Percentiles rank a stretch among this genome's conserved stretches.
Evolutionary conservation across 53 echinoderm and acorn worm species (phyloP).

Genomic region (Henricia sp.): DNA sequence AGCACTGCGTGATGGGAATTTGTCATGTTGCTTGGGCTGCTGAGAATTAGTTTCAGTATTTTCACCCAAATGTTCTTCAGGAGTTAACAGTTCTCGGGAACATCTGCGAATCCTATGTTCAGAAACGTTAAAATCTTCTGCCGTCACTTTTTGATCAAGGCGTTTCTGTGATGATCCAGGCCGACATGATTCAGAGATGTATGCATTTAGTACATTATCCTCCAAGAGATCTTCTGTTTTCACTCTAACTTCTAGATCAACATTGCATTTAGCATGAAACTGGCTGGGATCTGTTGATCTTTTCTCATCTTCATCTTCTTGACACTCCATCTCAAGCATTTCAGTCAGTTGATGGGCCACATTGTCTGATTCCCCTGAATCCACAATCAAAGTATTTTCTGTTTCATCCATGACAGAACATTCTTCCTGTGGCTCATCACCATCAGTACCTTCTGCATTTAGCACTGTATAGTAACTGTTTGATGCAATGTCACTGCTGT

Average conservation of each 20-base stretch:
- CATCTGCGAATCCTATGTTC: neutral
- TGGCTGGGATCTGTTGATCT: constrained; percentile 3
- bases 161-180: neutral
- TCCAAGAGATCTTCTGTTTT: constrained; percentile 32
- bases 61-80: neutral
- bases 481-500: neutral
- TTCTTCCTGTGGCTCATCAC: constrained; percentile 14
- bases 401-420: constrained; percentile 11
- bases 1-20: neutral
- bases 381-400: constrained; percentile 36
- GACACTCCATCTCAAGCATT: neutral
- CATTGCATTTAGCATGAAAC: constrained; percentile 28
- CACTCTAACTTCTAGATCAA: constrained; percentile 28
- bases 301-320: constrained; percentile 19
- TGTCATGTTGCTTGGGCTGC: neutral
- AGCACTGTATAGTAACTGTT: constrained; percentile 41
- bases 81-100: neutral
- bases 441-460: constrained; percentile 53
- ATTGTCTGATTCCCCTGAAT: neutral
- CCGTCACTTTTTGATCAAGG: neutral
- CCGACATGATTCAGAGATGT: neutral
- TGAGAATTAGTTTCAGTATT: neutral
- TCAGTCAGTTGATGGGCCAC: neutral
- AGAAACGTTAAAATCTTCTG: neutral
- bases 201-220: too few species aligned